phyloP scores from a whole-genome alignment of 2,888 invertebrate genomes.

The Philonicus albiceps region DNA sequence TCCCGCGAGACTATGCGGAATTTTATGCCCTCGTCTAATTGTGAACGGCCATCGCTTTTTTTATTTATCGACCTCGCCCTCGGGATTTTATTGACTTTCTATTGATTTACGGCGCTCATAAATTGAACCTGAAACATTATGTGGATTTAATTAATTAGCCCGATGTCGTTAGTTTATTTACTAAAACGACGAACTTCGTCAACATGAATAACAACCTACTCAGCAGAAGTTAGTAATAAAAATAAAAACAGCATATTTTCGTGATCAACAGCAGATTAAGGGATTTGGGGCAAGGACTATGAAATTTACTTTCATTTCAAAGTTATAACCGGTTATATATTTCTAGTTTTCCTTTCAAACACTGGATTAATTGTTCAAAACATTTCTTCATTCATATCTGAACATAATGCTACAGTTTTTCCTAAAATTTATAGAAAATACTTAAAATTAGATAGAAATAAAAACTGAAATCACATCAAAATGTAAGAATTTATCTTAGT shows the following conservation, averaged over 20 bases:
- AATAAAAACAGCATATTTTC: background rate
- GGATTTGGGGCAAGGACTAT: background rate
- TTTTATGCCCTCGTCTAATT: slow-evolving; percentile 10
- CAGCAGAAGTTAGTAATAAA: background rate
- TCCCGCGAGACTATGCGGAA: background rate
- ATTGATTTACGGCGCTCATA: slow-evolving; percentile 32
- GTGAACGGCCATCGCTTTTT: background rate
- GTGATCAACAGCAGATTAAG: background rate
- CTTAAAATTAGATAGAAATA: too few species aligned
- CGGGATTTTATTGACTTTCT: slow-evolving; percentile 35
- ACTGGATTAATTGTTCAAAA: too few species aligned
- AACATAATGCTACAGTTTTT: too few species aligned
- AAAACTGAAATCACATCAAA: too few species aligned
- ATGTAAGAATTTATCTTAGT: too few species aligned
- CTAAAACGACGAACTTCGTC: background rate
- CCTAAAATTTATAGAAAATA: too few species aligned
- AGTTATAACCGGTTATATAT: too few species aligned
- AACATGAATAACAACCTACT: background rate
- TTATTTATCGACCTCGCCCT: slow-evolving; percentile 26
- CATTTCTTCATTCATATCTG: too few species aligned
- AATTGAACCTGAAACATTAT: slow-evolving; percentile 1
- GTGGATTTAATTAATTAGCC: slow-evolving; percentile 34
- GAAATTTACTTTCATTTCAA: too few species aligned
- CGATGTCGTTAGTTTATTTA: background rate
- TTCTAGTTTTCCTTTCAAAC: too few species aligned